Conservation (phyloP, 2,797 vertebrate species). For the Ptychobarbus kaznakovi region DNA sequence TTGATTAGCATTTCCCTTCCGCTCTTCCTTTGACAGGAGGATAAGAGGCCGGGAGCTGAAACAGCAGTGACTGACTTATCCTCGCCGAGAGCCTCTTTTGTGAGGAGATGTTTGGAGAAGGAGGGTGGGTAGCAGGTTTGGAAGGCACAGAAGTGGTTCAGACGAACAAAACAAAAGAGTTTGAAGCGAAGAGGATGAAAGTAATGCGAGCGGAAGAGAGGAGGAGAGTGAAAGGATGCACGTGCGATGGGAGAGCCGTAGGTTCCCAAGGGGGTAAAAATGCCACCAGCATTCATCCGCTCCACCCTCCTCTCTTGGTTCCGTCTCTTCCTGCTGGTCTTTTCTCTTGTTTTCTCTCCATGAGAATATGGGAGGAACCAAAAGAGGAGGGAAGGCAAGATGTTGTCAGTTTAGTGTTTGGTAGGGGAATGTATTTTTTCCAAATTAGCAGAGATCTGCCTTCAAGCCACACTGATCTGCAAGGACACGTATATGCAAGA, state of each 20-base stretch:
- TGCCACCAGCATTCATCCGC: conserved; percentile 67
- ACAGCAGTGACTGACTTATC: conserved; percentile 81
- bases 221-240: conserved; percentile 64
- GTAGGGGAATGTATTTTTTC: background rate
- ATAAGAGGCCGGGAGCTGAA: conserved; percentile 70
- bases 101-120: conserved; percentile 62
- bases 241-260: conserved; percentile 60
- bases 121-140: conserved; percentile 13
- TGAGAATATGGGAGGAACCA: conserved; percentile 21
- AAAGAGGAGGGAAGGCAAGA: background rate
- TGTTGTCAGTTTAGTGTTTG: conserved; percentile 3
- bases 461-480: conserved; percentile 64
- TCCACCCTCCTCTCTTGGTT: conserved; percentile 51
- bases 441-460: conserved; percentile 51
- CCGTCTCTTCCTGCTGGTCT: conserved; percentile 6
- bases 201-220: conserved; percentile 10
- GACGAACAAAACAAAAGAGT: conserved; percentile 1
- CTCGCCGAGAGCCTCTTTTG: conserved; percentile 69
- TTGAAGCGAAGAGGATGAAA: conserved; percentile 34
- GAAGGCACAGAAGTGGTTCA: conserved; percentile 16
- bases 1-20: conserved; percentile 48
- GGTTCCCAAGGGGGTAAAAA: conserved; percentile 74
- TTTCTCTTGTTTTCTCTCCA: background rate
- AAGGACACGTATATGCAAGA: conserved; percentile 54
- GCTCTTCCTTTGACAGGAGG: conserved; percentile 36